phyloP scores from a whole-genome alignment of 2,888 invertebrate genomes.

The Eristalis pertinax region DNA sequence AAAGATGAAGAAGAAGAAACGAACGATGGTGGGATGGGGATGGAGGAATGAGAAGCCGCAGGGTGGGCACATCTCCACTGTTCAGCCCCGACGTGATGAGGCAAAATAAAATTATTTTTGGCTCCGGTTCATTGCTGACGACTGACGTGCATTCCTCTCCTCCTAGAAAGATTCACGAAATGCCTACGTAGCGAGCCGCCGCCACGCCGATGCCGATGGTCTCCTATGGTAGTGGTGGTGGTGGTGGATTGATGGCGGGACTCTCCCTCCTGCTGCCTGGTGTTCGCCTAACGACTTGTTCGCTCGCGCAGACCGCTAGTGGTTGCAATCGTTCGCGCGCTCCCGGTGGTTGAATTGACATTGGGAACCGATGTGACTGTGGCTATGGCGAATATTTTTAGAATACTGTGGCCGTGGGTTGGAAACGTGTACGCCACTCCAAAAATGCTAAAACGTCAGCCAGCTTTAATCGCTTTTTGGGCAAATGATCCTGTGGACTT shows the following conservation, averaged over 20 bases:
- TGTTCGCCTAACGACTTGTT: slow-evolving; percentile 48
- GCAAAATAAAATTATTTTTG: slow-evolving; percentile 66
- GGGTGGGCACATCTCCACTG: slow-evolving; percentile 32
- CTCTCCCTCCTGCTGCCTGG: slow-evolving; percentile 58
- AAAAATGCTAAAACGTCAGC: neutral
- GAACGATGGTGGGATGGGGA: neutral
- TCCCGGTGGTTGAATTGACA: slow-evolving; percentile 71
- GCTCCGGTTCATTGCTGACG: slow-evolving; percentile 72
- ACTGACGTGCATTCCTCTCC: slow-evolving; percentile 64
- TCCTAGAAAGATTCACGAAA: slow-evolving; percentile 44
- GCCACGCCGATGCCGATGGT: slow-evolving; percentile 4
- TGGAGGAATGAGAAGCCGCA: neutral
- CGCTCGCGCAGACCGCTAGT: slow-evolving; percentile 38
- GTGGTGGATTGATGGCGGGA: slow-evolving; percentile 15
- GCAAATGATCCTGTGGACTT: neutral
- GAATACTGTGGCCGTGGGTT: slow-evolving; percentile 2
- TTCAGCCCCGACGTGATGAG: slow-evolving; percentile 40
- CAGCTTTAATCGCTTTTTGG: neutral
- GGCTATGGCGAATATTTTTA: slow-evolving; percentile 56
- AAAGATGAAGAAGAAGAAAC: neutral
- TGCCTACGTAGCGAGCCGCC: slow-evolving; percentile 41
- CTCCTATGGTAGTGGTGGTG: slow-evolving; percentile 13
- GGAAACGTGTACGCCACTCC: neutral
- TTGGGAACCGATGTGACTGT: slow-evolving; percentile 51
- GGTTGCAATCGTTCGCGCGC: slow-evolving; percentile 57